Conservation (phyloP, 2,888 invertebrate genomes). For the Acleris literana region DNA sequence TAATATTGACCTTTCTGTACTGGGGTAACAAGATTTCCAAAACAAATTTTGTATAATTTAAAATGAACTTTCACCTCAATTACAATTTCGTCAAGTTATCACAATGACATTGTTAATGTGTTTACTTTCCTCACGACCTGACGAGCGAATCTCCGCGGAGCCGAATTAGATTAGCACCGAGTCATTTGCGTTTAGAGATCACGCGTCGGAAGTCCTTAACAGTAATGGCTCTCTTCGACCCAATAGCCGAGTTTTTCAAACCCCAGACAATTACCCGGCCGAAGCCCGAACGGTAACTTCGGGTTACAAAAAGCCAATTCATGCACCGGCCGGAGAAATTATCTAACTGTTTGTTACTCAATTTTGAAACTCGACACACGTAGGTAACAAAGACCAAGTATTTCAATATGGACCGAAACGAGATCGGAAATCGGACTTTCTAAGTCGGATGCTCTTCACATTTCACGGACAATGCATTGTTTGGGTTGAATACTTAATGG, state of each 20-base stretch:
- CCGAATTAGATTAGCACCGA: constrained; percentile 27
- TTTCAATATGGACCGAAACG: constrained; percentile 50
- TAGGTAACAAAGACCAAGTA: constrained; percentile 52
- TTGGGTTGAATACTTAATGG: constrained; percentile 26
- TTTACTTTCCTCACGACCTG: constrained; percentile 31
- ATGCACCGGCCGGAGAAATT: constrained; percentile 60
- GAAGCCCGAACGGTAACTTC: constrained; percentile 62
- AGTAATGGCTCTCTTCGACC: constrained; percentile 47
- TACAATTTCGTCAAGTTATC: constrained; percentile 32
- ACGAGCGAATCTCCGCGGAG: constrained; percentile 9
- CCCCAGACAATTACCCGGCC: constrained; percentile 55
- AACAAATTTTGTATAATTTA: constrained; percentile 21
- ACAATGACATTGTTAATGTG: constrained; percentile 27
- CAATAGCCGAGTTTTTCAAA: constrained; percentile 58
- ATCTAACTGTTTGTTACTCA: constrained; percentile 69
- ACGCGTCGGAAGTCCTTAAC: constrained; percentile 32
- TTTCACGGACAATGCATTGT: constrained; percentile 34
- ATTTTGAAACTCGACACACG: constrained; percentile 59
- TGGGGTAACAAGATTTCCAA: constrained; percentile 21
- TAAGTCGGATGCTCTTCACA: constrained; percentile 44
- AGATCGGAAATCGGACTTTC: constrained; percentile 53
- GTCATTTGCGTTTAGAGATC: constrained; percentile 27
- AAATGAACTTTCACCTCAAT: constrained; percentile 33
- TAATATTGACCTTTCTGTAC: constrained; percentile 13
- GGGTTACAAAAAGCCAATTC: constrained; percentile 61